These are phyloP conservation scores for Metacarcinus magister DNA, from an alignment of 2,888 invertebrate genomes.

Conservation along the genomic window DNA sequence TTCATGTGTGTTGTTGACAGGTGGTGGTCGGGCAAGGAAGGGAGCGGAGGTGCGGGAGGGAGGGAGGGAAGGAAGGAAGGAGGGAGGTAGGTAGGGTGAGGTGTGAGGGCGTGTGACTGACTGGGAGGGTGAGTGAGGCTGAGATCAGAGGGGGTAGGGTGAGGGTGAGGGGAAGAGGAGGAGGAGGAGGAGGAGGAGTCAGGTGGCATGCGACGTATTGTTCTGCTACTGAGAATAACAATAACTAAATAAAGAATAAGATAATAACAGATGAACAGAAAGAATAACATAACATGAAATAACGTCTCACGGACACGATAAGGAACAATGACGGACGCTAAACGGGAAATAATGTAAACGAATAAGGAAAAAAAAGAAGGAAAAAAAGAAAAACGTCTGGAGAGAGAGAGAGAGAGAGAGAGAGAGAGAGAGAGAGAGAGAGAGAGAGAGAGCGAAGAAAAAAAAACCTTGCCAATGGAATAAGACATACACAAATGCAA, in stretches of 20 bases:
- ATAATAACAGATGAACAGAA: slow-evolving; percentile 16
- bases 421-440: neutral
- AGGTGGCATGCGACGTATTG: slow-evolving; percentile 26
- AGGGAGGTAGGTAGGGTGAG: neutral
- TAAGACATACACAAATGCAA: neutral
- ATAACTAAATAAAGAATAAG: slow-evolving; percentile 33
- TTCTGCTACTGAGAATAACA: slow-evolving; percentile 44
- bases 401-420: neutral
- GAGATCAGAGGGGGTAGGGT: neutral
- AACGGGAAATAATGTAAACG: neutral
- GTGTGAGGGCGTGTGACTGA: neutral
- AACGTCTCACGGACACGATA: neutral
- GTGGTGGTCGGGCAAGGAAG: slow-evolving; percentile 29
- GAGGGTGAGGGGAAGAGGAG: neutral
- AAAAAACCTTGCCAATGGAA: neutral
- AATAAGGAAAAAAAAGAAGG: neutral
- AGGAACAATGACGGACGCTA: neutral
- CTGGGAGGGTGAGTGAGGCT: neutral
- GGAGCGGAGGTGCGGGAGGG: neutral
- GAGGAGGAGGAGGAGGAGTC: neutral
- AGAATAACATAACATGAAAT: neutral
- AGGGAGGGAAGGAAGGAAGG: neutral
- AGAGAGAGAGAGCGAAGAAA: neutral
- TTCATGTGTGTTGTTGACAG: slow-evolving; percentile 34
- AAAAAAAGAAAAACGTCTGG: neutral